Evolutionary conservation across 2,888 invertebrate genomes (phyloP), one percentile per base, ranked within the genome.

Genomic region (Rhagophthalmus giganteus): DNA sequence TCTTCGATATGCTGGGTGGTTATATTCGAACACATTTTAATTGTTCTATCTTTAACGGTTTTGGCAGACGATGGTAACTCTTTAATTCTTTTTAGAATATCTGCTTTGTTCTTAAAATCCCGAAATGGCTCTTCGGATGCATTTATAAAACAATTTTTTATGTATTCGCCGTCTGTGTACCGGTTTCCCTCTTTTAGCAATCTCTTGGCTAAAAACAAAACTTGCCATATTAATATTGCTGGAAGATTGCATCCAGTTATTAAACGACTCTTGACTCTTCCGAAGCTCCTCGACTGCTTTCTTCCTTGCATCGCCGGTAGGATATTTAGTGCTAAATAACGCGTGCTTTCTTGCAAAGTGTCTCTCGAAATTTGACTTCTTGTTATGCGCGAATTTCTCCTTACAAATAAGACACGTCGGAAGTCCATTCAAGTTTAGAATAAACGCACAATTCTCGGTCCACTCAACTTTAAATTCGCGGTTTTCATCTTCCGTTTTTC

Each of bases 101-200:
- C 56, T 51, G 42, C 39, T 61, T 58, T 59, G 53, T 60, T 62
- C 42, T 59, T 61, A 42, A 62, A 62, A 58, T 61, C 57, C 38
- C 57, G 54, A 55, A 62, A 60, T 27, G 61, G 60, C 47, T 54
- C 50, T 53, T 60, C 54, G 39, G 58, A 57, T 55, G 53, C 54
- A 44, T 38, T 28, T 51, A 57, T 56, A 33, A 58, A 60, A 41
- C 51, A 60, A 47, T 31, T 27, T 56, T 59, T 59, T 7, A 55
- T 30, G 38, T 58, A 60, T 28, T 58, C 49, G 28, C 53, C 52
- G 44, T 59, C 55, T 45, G 52, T 55, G 42, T n/a, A 40, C 53
- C 33, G 53, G 54, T 56, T 56, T 58, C 12, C 55, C 49, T 53
- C 37, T 57, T 31, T 56, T 54, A 27, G 47, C 50, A 39, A 53